Conservation (phyloP, 2,113 vertebrate species). For the Rutilus rutilus region DNA sequence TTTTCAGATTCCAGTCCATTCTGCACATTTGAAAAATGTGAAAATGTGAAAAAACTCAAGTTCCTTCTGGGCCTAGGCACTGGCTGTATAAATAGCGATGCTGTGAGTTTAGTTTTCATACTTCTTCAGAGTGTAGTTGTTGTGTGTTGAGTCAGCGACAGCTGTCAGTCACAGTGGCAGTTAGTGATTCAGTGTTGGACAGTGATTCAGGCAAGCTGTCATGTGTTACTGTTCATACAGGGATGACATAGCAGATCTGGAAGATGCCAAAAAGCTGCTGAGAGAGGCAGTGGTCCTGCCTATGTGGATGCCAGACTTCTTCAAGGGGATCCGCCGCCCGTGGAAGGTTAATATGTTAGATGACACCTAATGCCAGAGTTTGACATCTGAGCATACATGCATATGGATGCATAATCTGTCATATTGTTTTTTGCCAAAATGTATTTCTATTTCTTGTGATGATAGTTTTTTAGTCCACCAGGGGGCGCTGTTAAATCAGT, state of each 20-base stretch:
- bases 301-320: slow-evolving; percentile 99
- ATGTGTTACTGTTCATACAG: slow-evolving; percentile 65
- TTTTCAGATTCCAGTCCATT: too few species aligned
- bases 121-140: not conserved
- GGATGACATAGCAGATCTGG: slow-evolving; percentile 97
- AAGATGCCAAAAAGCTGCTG: slow-evolving; percentile 89
- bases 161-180: slow-evolving; percentile 37
- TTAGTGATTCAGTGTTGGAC: slow-evolving; percentile 41
- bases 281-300: slow-evolving; percentile 97
- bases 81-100: not conserved
- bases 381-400: not conserved
- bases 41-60: not conserved
- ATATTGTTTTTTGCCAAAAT: not conserved
- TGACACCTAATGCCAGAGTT: slow-evolving; percentile 1
- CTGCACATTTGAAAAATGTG: too few species aligned
- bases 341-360: slow-evolving; percentile 85
- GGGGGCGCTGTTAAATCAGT: slow-evolving; percentile 48
- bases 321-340: slow-evolving; percentile 95
- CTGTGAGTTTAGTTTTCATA: not conserved
- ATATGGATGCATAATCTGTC: not conserved
- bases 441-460: not conserved
- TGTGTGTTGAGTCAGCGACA: slow-evolving; percentile 37
- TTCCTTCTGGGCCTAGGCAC: not conserved
- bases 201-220: slow-evolving; percentile 46
- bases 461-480: slow-evolving; percentile 48